Evolutionary conservation across 2,888 invertebrate species (phyloP).

Genomic region (Xanthostigma xanthostigma): DNA sequence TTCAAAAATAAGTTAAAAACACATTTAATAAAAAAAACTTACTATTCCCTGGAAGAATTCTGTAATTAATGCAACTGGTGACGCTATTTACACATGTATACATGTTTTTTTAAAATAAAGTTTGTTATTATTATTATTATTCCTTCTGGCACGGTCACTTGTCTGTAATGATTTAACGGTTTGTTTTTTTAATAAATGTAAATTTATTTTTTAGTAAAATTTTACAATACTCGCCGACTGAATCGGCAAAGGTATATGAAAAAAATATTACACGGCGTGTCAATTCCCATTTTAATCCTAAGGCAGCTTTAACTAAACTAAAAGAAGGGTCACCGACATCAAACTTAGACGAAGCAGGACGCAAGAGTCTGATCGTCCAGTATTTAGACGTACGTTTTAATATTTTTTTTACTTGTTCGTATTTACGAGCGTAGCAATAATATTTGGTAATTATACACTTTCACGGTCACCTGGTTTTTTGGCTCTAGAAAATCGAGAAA

Average conservation of each 20-base stretch:
- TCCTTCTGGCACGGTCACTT: too few relatives aligned
- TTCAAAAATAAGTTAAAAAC: too few relatives aligned
- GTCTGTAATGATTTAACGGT: neutral
- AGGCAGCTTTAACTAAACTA: slow-evolving; percentile 68
- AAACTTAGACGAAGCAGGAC: slow-evolving; percentile 53
- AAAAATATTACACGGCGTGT: slow-evolving; percentile 75
- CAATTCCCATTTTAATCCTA: slow-evolving; percentile 75
- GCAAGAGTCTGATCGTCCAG: slow-evolving; percentile 66
- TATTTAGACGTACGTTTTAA: slow-evolving; percentile 63
- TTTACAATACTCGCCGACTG: slow-evolving; percentile 91
- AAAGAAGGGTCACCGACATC: slow-evolving; percentile 41
- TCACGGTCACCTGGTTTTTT: too few relatives aligned
- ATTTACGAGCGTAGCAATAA: slow-evolving; percentile 17
- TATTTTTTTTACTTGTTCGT: slow-evolving; percentile 33
- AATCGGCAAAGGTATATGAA: slow-evolving; percentile 90
- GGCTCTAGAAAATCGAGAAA: too few relatives aligned
- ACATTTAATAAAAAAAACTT: too few relatives aligned
- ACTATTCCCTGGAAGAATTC: too few relatives aligned
- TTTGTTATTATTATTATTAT: too few relatives aligned
- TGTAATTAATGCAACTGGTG: too few relatives aligned
- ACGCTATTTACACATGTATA: too few relatives aligned
- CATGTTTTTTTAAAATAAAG: too few relatives aligned
- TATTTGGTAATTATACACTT: too few relatives aligned
- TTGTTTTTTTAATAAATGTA: neutral
- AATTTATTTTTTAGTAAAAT: slow-evolving; percentile 54